A percentile compares a stretch with the other conserved stretches of the same genome.
These are phyloP conservation scores for Enteromius unitaeniatus DNA, from an alignment of 2,797 vertebrate genomes.

Conservation along the genomic window DNA sequence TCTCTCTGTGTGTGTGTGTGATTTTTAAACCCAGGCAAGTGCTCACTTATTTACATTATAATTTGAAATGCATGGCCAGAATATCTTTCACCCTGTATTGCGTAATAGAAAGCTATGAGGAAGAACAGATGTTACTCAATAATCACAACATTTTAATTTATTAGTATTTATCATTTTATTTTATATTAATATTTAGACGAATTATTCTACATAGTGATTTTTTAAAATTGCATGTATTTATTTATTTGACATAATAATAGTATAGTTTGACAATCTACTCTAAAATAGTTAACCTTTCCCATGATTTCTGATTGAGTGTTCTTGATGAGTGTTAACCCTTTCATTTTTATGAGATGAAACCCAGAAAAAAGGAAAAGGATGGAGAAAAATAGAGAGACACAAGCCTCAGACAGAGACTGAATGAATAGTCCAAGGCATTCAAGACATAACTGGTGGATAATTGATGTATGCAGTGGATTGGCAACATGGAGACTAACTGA, in stretches of 20 bases:
- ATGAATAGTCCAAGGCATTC: conserved; percentile 42
- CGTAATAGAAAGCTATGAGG: background rate
- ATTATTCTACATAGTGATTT: background rate
- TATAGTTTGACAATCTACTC: conserved; percentile 30
- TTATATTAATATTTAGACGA: background rate
- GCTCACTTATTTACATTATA: background rate
- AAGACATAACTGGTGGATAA: conserved; percentile 49
- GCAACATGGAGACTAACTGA: conserved; percentile 52
- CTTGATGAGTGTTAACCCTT: conserved; percentile 50
- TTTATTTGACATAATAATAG: background rate
- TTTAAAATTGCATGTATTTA: background rate
- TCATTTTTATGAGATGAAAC: conserved; percentile 53
- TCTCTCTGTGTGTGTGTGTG: background rate
- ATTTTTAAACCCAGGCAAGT: background rate
- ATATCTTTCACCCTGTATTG: background rate
- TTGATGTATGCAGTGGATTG: conserved; percentile 44
- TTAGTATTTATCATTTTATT: background rate
- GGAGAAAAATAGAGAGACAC: conserved; percentile 38
- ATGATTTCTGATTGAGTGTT: conserved; percentile 44
- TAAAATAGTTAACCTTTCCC: conserved; percentile 49
- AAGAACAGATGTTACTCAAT: background rate
- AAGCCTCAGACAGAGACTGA: conserved; percentile 45
- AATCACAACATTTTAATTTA: background rate
- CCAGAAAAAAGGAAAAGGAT: conserved; percentile 47
- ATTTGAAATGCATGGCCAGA: background rate